Percentiles rank a stretch among this genome's conserved stretches.
These are phyloP conservation scores for Catalaphyllia jardinei DNA, from an alignment of 64 coral and sea anemone genomes.

Conservation along the genomic window DNA sequence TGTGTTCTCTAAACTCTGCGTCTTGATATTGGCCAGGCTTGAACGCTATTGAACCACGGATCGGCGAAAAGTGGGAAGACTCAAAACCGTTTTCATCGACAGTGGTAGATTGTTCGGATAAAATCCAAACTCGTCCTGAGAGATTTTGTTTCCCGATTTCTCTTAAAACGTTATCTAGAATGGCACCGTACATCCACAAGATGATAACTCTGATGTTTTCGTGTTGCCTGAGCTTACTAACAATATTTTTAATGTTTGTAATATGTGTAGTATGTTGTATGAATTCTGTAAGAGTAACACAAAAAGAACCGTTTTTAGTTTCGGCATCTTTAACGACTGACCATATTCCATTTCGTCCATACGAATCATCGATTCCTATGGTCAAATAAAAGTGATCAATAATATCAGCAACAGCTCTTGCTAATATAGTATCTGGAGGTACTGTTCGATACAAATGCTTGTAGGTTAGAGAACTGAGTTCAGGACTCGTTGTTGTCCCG, in stretches of 20 bases:
- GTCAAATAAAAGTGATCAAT: slow-evolving; percentile 47
- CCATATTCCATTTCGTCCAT: slow-evolving; percentile 56
- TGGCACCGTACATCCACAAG: neutral
- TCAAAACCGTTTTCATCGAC: neutral
- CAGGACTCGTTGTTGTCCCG: slow-evolving; percentile 8
- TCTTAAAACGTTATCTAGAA: neutral
- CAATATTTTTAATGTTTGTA: neutral
- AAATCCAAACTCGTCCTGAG: neutral
- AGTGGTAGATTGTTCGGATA: neutral
- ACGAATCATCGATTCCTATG: slow-evolving; percentile 60
- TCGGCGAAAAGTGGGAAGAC: no score
- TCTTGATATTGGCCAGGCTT: neutral
- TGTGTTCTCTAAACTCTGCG: neutral
- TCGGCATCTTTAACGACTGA: neutral
- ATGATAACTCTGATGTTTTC: neutral
- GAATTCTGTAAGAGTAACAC: neutral
- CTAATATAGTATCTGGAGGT: slow-evolving; percentile 65
- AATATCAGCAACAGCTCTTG: slow-evolving; percentile 65
- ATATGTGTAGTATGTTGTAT: neutral
- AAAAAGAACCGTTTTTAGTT: neutral
- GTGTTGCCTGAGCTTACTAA: neutral
- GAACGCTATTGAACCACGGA: neutral
- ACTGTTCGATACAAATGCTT: slow-evolving; percentile 69
- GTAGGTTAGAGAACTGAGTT: slow-evolving; percentile 22
- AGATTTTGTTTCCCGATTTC: neutral